Base-by-base conservation (phyloP, 2,888 invertebrate species). In the Philonicus albiceps region DNA sequence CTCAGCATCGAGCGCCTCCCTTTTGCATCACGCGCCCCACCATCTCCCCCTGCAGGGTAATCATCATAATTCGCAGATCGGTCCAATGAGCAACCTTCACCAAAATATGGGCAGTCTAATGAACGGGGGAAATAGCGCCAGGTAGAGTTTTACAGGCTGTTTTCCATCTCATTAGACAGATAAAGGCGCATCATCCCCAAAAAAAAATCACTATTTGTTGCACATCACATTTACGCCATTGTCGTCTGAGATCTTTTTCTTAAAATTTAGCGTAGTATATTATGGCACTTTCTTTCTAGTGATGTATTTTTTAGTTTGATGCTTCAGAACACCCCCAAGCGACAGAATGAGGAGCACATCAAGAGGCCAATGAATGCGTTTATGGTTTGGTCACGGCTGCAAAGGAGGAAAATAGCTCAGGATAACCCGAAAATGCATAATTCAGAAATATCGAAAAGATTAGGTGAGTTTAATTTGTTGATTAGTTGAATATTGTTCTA, bases 401-500 rank as follows among this genome's bases (percentile, higher is more conserved):
- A 98, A 92, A 93, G 98, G 89, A 93, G 98, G 90, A 98, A 98
- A 93, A 99, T 99, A 90, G 98, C 98, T 0, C 98, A 98, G 93
- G 98, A 98, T 90, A 98, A 99, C 92, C 98, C 98, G 0, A 98
- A 99, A 93, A 98, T 98, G 98, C 98, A 98, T 93, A 98, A 98
- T 92, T 98, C 98, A 0, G 98, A 98, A 93, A 98, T 99, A 89
- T 97, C 97, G 8, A 98, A 98, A 92, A 93, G 98, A 92, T 94
- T 98, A 89, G 97, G 97, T 96, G 89, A 95, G 96, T 93, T 7
- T 27, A 7, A n/a, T n/a, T 1, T 8, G 43, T 43, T 43, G 37
- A 31, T 31, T 31, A 31, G 1, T 31, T 31, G 31, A 31, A 4
- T 31, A 31, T n/a, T n/a, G n/a, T n/a, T n/a, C n/a, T n/a, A n/a